Evolutionary conservation across 2,888 invertebrate species (phyloP), one percentile per base, ranked within the genome.

Genomic region (Leptogaster cylindrica): DNA sequence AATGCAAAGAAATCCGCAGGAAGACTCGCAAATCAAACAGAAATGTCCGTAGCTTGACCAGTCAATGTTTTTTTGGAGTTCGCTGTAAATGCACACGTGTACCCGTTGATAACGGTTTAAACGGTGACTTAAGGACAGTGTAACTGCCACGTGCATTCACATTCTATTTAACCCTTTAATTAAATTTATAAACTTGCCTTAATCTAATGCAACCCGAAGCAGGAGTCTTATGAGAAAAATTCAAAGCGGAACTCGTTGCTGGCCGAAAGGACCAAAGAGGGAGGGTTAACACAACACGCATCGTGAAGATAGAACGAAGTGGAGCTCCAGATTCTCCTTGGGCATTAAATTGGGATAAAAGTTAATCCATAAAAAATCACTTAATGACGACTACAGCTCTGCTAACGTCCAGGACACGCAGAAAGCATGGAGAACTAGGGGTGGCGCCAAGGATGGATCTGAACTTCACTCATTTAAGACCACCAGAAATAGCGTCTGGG

Each of bases 321-420:
- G 46, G 39, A 67, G 20, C 36, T 20, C 20, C 36, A 36, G 36
- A 36, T 7, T 23, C 36, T 55, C 46, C 51, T 66, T 66, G 51
- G 36, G 65, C 65, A 70, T 70, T 70, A 65, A 70, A 67, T 65
- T 67, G 61, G 66, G 70, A 70, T 70, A 67, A 70, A 70, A 68
- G 61, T 70, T 70, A 70, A 70, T 70, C 70, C 68, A 68, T 66
- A 70, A 70, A 70, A 70, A 70, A 66, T 70, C 70, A 68, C 68
- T 68, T 68, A 70, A 68, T 70, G 70, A 68, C 50, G 25, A 18
- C 20, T 55, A 28, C 10, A 2, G 12, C 28, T 61, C 61, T 44
- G 44, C 27, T 18, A 41, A 46, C 41, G 61, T 18, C 61, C 20
- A 10, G 16, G 23, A 36, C 14, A 51, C 39, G 41, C 28, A 51